A percentile compares a stretch with the other conserved stretches of the same genome.
Evolutionary conservation across 2,113 vertebrate genomes (phyloP).

Genomic region (Callorhinus ursinus): DNA sequence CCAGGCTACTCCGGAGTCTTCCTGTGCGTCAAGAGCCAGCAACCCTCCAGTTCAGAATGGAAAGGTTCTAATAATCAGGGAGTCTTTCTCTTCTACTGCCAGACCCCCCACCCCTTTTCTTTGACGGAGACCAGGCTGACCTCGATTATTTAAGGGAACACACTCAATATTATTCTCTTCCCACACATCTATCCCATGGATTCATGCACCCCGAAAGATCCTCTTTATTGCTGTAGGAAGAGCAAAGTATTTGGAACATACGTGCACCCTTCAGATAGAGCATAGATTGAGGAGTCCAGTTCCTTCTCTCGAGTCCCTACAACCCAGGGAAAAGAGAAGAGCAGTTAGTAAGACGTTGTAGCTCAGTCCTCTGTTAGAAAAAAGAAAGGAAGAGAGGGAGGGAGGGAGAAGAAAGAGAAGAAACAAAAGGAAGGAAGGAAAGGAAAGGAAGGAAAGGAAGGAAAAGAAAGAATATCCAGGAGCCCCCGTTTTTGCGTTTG

Average conservation of each 20-base stretch:
- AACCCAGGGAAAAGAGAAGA: constrained; percentile 1
- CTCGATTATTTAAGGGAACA: neutral
- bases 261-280: constrained; percentile 97
- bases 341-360: neutral
- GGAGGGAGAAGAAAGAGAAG: neutral
- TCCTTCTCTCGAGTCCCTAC: constrained; percentile 92
- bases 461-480: neutral
- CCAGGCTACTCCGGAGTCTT: neutral
- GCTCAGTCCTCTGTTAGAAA: too few species aligned
- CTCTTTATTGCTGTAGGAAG: neutral
- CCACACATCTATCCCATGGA: neutral
- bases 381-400: neutral
- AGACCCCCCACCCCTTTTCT: neutral
- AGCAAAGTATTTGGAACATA: constrained; percentile 83
- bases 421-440: too few species aligned
- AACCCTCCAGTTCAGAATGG: neutral
- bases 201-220: neutral
- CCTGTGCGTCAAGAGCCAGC: neutral
- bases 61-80: neutral
- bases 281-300: constrained; percentile 99
- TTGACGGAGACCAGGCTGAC: neutral
- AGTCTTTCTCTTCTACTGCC: rapidly evolving
- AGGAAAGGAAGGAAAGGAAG: rapidly evolving
- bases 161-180: too few species aligned
- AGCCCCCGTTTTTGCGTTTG: too few species aligned